Conservation (phyloP, 1,140 invertebrate species). For the Cardiocondyla obscurior region DNA sequence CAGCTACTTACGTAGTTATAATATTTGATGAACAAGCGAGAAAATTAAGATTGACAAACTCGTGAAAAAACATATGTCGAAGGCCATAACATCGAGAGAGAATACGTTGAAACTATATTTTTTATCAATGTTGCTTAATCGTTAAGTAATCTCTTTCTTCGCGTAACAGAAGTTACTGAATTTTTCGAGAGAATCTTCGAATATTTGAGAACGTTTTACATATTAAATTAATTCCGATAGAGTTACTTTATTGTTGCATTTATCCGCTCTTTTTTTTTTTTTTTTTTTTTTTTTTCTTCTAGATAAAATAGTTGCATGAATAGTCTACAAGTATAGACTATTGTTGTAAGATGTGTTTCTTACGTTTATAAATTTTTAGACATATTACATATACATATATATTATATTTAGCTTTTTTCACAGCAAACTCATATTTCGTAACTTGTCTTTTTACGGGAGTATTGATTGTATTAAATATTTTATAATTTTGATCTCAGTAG, state of each 20-base stretch:
- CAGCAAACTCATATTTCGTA: slow-evolving; percentile 23
- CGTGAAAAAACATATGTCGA: slow-evolving; percentile 44
- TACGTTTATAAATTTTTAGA: slow-evolving; percentile 2
- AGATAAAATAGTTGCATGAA: slow-evolving; percentile 35
- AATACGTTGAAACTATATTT: slow-evolving; percentile 74
- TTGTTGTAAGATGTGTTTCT: not conserved
- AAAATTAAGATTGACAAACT: slow-evolving; percentile 57
- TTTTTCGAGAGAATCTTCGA: slow-evolving; percentile 7
- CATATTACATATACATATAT: not conserved
- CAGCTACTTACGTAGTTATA: slow-evolving; percentile 72
- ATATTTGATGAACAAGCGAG: slow-evolving; percentile 62
- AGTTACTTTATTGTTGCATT: slow-evolving; percentile 50
- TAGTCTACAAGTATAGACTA: not conserved
- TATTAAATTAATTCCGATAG: slow-evolving; percentile 32
- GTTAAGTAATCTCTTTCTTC: slow-evolving; percentile 71
- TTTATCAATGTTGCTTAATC: slow-evolving; percentile 78
- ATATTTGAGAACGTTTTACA: slow-evolving; percentile 39
- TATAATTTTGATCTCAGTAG: slow-evolving; percentile 53
- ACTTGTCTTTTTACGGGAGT: not conserved
- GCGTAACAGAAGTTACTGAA: slow-evolving; percentile 31
- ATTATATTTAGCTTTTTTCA: not conserved
- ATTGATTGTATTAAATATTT: slow-evolving; percentile 8
- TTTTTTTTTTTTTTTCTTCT: slow-evolving; percentile 34
- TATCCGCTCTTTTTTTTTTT: slow-evolving; percentile 32
- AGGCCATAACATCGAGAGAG: slow-evolving; percentile 57